Conservation (phyloP, 2,797 vertebrate genomes). For the Phalanger gymnotis region DNA sequence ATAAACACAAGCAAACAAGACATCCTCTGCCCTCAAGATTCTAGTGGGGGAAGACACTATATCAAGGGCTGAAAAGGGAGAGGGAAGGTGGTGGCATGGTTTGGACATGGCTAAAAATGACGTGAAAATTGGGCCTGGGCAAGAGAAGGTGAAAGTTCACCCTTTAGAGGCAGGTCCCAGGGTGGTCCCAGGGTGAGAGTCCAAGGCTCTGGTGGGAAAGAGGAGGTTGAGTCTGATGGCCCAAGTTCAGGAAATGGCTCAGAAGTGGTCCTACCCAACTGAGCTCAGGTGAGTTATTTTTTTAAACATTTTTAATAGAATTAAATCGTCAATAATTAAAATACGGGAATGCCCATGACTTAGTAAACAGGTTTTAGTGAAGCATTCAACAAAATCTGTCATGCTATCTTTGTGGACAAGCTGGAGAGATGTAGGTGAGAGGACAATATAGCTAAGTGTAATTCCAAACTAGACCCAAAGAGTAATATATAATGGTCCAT, state of each 20-base stretch:
- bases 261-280: background rate
- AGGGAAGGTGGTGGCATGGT: background rate
- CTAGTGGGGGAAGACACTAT: no score
- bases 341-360: background rate
- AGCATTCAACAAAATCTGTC: background rate
- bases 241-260: background rate
- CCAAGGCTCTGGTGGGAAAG: background rate
- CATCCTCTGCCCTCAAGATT: background rate
- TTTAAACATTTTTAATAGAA: background rate
- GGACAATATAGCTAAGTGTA: background rate
- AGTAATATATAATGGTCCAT: background rate
- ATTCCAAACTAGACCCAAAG: background rate
- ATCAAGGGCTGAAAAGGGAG: background rate
- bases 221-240: background rate
- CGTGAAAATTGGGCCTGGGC: background rate
- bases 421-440: background rate
- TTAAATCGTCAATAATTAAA: no score
- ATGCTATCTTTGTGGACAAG: background rate
- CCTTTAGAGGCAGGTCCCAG: background rate
- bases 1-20: background rate
- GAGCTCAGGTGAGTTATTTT: background rate
- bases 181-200: background rate
- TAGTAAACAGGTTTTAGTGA: background rate
- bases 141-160: background rate
- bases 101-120: background rate